phyloP scores from a whole-genome alignment of 2,888 invertebrate genomes.

The Acrocyrtus sp. region DNA sequence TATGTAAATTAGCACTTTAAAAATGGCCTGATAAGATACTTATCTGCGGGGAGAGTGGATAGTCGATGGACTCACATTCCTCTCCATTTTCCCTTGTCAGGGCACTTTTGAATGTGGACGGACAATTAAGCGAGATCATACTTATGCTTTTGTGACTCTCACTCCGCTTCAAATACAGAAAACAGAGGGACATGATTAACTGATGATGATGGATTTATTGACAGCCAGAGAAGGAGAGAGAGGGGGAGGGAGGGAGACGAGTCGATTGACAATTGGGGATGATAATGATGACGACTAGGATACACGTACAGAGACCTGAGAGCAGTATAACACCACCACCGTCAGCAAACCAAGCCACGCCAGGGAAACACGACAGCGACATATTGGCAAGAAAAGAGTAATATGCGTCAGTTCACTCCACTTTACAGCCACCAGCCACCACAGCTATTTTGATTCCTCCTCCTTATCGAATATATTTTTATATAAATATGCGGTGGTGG shows the following conservation, averaged over 20 bases:
- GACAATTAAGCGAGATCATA: neutral
- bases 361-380: conserved; percentile 25
- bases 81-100: neutral
- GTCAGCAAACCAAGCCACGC: conserved; percentile 17
- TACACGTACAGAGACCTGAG: no score
- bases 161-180: neutral
- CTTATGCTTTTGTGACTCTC: neutral
- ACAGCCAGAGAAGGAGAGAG: conserved; percentile 5
- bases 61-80: no score
- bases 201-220: conserved; percentile 20
- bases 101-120: neutral
- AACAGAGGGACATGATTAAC: conserved; percentile 9
- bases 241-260: no score
- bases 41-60: neutral
- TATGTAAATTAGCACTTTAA: conserved; percentile 1
- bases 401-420: no score
- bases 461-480: neutral
- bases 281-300: neutral
- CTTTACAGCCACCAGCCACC: neutral
- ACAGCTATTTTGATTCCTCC: neutral
- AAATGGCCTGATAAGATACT: conserved; percentile 6
- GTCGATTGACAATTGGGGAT: no score
- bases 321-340: no score
- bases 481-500: neutral
- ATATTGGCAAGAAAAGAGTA: no score